Base-by-base conservation (phyloP, 2,888 invertebrate genomes). In the Hesperia comma region DNA sequence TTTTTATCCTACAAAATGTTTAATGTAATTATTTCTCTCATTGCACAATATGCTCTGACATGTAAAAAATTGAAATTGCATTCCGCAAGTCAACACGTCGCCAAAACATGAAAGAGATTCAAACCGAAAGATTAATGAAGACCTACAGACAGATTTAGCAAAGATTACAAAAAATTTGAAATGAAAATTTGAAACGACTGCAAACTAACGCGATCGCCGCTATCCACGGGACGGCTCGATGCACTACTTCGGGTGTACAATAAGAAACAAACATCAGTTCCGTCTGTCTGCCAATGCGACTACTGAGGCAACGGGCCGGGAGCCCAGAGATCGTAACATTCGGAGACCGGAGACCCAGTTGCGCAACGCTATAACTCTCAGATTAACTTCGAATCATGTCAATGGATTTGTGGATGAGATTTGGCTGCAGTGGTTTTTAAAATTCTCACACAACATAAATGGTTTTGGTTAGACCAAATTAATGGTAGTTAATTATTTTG, bases 211-310 rank as follows among this genome's bases (percentile, higher is more conserved):
- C 58, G 51, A 54, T 60, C 54, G 61, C 17, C 10, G 3, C 37
- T 37, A 12, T 10, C 26, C 26, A 26, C 26, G 26, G 49, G 49
- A 49, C 49, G 49, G 8, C 49, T 51, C 26, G 14, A 21, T 53
- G 55, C 61, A 51, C 61, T 55, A 60, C 46, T 66, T 61, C 55
- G 69, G 63, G 79, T 73, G 75, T 69, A 76, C 75, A 80, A 85
- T 82, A 79, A 79, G 85, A 85, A 87, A 89, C 86, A 89, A 85
- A 89, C 86, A 86, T 82, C 77, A 69, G 60, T 32, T 56, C 69
- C 73, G 73, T 68, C 77, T 43, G 84, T 79, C 83, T 86, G 88
- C 88, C 87, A 88, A 87, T 85, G 81, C 78, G 69, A 67, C 58
- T 14, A 51, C 57, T 63, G 63, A 63, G 51, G 63, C 57, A 63